These are phyloP conservation scores for Rhimphoctona megacephalus DNA, from an alignment of 2,888 invertebrate species.

Conservation along the genomic window DNA sequence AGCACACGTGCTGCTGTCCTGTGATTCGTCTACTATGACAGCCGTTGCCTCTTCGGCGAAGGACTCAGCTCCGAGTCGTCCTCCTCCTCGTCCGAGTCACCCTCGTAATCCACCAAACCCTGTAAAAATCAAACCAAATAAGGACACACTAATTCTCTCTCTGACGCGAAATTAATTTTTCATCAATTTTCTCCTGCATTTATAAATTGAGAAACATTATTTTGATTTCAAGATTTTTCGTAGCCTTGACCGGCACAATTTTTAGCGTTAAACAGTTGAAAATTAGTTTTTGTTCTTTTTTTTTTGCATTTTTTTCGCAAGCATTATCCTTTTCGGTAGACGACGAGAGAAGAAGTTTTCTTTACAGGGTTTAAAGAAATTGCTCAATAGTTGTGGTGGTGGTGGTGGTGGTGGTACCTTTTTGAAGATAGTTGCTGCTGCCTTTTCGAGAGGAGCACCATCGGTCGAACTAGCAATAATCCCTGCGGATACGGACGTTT, in stretches of 20 bases:
- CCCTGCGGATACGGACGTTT: conserved; percentile 79
- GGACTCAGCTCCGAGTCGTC: conserved; percentile 89
- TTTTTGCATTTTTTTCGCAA: no score
- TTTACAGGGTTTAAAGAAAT: no score
- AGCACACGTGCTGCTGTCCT: conserved; percentile 78
- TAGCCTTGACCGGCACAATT: not conserved
- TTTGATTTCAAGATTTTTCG: not conserved
- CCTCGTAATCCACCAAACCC: conserved; percentile 98
- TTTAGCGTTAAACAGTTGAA: no score
- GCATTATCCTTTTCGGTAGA: no score
- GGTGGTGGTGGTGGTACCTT: conserved; percentile 76
- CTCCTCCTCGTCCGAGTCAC: conserved; percentile 98
- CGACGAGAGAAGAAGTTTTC: no score
- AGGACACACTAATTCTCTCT: not conserved
- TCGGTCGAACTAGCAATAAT: conserved; percentile 79
- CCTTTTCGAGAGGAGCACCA: conserved; percentile 83
- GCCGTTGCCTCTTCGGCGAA: conserved; percentile 90
- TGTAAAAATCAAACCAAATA: conserved; percentile 81
- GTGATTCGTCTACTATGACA: conserved; percentile 88
- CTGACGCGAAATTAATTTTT: not conserved
- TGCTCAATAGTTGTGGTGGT: conserved; percentile 59
- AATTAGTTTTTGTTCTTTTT: no score
- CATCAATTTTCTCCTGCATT: not conserved
- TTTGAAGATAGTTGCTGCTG: conserved; percentile 85
- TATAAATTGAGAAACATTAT: not conserved